Conservation (phyloP, 1,140 invertebrate species). For the Lanistes nyassanus region DNA sequence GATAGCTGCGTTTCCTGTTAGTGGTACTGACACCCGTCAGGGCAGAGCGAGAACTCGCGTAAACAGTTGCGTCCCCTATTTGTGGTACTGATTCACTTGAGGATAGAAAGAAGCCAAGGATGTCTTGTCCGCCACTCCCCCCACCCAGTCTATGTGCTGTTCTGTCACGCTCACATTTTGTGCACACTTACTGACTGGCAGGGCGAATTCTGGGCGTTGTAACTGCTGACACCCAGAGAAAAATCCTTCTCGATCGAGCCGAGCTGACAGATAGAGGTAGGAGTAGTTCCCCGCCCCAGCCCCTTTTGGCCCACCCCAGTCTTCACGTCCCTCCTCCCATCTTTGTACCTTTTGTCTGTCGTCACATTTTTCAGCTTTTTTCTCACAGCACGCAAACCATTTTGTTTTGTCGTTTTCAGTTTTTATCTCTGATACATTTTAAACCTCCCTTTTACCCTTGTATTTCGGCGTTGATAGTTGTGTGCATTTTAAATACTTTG, state of each 20-base stretch:
- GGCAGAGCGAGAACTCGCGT: too few species aligned
- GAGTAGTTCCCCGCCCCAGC: conserved; percentile 8
- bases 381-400: conserved; percentile 2
- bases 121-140: neutral
- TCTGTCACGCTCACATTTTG: too few species aligned
- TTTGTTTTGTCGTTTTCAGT: conserved; percentile 4
- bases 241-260: conserved; percentile 22
- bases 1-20: too few species aligned
- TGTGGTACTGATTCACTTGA: too few species aligned
- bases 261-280: conserved; percentile 27
- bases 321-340: neutral
- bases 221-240: conserved; percentile 24
- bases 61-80: too few species aligned
- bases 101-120: too few species aligned
- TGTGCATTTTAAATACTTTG: neutral
- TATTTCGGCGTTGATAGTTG: neutral
- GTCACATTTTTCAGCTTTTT: conserved; percentile 6
- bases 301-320: neutral
- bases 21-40: too few species aligned
- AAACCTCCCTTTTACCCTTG: neutral
- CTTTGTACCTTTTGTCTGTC: neutral
- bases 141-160: neutral
- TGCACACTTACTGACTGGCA: conserved; percentile 17
- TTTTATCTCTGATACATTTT: neutral
- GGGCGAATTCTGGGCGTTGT: conserved; percentile 24